Evolutionary conservation across 2,113 vertebrate genomes (phyloP).

Genomic region (Dryoscopus gambensis): DNA sequence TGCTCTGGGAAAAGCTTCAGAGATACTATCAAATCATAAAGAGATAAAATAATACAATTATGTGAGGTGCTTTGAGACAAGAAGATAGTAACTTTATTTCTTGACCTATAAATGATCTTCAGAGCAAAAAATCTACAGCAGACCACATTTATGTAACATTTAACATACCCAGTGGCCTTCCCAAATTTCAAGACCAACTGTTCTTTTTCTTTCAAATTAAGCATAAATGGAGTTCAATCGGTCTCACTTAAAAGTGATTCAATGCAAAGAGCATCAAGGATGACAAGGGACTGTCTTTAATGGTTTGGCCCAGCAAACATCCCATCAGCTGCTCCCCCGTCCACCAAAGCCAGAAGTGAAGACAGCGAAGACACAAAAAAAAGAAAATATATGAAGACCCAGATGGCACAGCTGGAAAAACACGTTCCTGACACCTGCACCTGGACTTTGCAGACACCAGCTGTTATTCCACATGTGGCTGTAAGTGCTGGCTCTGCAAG

Average conservation of each 20-base stretch:
- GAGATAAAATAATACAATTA: neutral
- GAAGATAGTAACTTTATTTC: neutral
- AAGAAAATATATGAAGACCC: slow-evolving; percentile 43
- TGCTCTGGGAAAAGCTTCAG: neutral
- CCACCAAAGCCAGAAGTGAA: slow-evolving; percentile 45
- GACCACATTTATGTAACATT: neutral
- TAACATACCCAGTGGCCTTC: neutral
- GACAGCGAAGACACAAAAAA: slow-evolving; percentile 35
- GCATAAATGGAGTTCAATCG: neutral
- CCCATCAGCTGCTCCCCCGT: neutral
- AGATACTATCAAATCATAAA: neutral
- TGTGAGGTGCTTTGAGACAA: neutral
- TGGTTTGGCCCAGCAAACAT: neutral
- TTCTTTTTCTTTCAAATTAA: slow-evolving; percentile 1
- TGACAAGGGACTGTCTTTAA: slow-evolving; percentile 30
- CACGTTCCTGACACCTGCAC: slow-evolving; percentile 63
- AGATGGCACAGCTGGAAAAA: slow-evolving; percentile 67
- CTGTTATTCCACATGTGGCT: slow-evolving; percentile 43
- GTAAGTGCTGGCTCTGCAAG: slow-evolving; percentile 62
- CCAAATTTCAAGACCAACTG: slow-evolving; percentile 6
- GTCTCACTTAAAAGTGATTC: neutral
- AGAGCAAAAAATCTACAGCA: neutral
- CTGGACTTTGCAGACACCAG: slow-evolving; percentile 68
- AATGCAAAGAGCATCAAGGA: slow-evolving; percentile 3
- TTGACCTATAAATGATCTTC: neutral